These are phyloP conservation scores for Drosophila acutilabella DNA, from an alignment of 2,888 invertebrate species.

Conservation along the genomic window DNA sequence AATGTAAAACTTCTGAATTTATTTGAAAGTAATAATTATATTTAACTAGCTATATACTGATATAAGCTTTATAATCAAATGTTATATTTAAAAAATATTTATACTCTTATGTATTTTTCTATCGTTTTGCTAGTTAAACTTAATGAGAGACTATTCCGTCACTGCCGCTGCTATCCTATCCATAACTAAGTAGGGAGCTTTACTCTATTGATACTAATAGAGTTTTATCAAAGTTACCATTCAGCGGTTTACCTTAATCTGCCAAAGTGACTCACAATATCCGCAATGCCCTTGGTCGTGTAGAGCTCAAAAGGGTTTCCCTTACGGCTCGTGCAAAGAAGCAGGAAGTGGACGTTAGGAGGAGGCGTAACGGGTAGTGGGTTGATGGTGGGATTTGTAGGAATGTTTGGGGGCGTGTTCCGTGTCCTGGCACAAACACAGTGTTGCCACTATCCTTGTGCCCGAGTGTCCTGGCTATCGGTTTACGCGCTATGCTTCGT, in stretches of 20 bases:
- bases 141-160: neutral
- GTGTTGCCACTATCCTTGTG: constrained; percentile 19
- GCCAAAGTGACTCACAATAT: constrained; percentile 29
- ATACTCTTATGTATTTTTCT: neutral
- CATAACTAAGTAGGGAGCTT: constrained; percentile 14
- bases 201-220: constrained; percentile 21
- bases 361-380: neutral
- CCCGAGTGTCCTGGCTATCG: constrained; percentile 64
- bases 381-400: neutral
- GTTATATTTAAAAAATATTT: no score
- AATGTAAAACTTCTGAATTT: no score
- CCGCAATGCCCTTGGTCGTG: constrained; percentile 28
- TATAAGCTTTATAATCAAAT: no score
- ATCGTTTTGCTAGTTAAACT: neutral
- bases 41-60: no score
- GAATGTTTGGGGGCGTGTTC: constrained; percentile 4
- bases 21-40: no score
- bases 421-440: constrained; percentile 25
- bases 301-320: constrained; percentile 43
- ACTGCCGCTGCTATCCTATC: constrained; percentile 1
- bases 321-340: constrained; percentile 11
- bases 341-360: neutral
- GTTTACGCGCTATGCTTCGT: constrained; percentile 79
- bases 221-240: constrained; percentile 38
- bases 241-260: constrained; percentile 44